Evolutionary conservation across 2,888 invertebrate genomes (phyloP), one percentile per base, ranked within the genome.

Genomic region (Apocheima hispidaria): DNA sequence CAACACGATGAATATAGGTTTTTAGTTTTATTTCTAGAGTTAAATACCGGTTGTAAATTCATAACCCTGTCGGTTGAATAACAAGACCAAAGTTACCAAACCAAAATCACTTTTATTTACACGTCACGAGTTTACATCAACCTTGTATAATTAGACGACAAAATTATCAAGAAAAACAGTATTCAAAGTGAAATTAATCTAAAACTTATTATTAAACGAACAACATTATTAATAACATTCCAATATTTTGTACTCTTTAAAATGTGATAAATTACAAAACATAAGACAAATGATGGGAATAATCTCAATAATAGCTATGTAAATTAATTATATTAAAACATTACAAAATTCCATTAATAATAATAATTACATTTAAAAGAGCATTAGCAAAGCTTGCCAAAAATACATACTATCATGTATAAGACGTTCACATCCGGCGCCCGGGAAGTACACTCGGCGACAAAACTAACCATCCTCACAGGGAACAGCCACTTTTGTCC

Each of bases 91-190:
- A 68, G 49, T 56, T 85, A 86, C 84, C 89, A 92, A 92, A 91
- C 92, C 92, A 90, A 92, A 91, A 90, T 92, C 90, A 86, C 88
- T 87, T 90, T 92, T 92, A 92, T 92, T 92, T 92, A 92, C 92
- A 92, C 67, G 76, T 81, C 79, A 83, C 66, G 70, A 69, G 84
- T 83, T 90, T 83, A 89, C 86, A 89, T 84, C 77, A 82, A 84
- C 81, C 75, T 86, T 90, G 90, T 90, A 91, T 89, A 90, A 85
- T 88, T 80, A 83, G 82, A 84, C 73, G 87, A 90, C 90, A 88
- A 88, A 87, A 82, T 84, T 87, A 90, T 87, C 81, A 87, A 83
- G 83, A 82, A 83, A 84, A 90, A 88, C 86, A 86, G 81, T 81
- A 82, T 86, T 88, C 84, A 88, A 90, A 90, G 84, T 79, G 83